Base-by-base conservation (phyloP, 1,140 invertebrate species). In the Eueides isabella region DNA sequence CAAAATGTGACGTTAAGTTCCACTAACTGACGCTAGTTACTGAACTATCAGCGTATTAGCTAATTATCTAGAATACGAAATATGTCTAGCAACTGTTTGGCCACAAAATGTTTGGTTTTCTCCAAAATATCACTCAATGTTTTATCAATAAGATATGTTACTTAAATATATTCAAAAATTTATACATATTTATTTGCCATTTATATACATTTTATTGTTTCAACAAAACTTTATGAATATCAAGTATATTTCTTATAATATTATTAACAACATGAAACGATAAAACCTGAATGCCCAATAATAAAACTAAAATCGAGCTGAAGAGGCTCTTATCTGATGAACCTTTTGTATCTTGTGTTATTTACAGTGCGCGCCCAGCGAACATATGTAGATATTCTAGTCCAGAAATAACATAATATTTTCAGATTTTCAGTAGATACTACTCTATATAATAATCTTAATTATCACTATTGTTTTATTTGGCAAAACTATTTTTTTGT, bases 301-400 rank as follows among this genome's bases (percentile, higher is more conserved):
- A 55, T 23, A 23, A 55, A 55, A 2, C 48, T 23, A 55, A 26
- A 55, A 55, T 55, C 19, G 11, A 14, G 48, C 19, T 55, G 48
- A 55, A 55, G 19, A 26, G 48, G 2, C 23, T 26, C 1, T 55
- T 55, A 55, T 55, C 48, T 55, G 48, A 55, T 55, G 48, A 55
- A 55, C 23, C 48, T 55, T 55, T 55, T 55, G 48, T 55, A 55
- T 55, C 48, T 19, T 26, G 48, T 55, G 48, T 55, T 55, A 55
- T 14, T 55, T 55, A 55, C 48, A 55, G 48, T 26, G 48, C 48
- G 48, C 48, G 48, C 23, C 23, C 48, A 26, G 26, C 11, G n/a
- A 23, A 9, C 9, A 26, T 26, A 12, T 26, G 48, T 55, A 55
- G 7, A 23, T 55, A 23, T 26, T 55, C 23, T 26, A 14, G 48